Percentiles rank a stretch among this genome's conserved stretches.
Evolutionary conservation across 2,888 invertebrate genomes (phyloP).

Genomic region (Volucella inanis): DNA sequence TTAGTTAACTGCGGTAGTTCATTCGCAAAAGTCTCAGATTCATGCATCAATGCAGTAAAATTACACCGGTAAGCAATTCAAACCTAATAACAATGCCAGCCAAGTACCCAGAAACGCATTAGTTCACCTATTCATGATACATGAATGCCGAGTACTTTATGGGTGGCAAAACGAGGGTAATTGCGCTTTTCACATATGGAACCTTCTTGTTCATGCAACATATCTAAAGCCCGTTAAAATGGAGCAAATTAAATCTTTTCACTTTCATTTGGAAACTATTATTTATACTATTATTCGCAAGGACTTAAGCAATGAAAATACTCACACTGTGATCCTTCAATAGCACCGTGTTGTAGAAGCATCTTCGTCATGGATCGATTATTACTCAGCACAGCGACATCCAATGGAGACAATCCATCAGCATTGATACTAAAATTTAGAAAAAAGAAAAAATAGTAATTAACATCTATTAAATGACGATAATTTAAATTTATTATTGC

Average conservation of each 20-base stretch:
- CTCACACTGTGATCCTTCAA: slow-evolving; percentile 93
- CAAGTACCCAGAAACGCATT: too few species aligned
- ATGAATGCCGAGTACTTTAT: too few species aligned
- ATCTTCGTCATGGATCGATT: slow-evolving; percentile 94
- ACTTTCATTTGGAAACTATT: not conserved
- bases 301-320: slow-evolving; percentile 74
- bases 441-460: slow-evolving; percentile 59
- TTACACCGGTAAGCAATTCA: too few species aligned
- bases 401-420: slow-evolving; percentile 94
- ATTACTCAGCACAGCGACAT: slow-evolving; percentile 95
- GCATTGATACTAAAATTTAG: slow-evolving; percentile 89
- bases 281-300: not conserved
- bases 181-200: not conserved
- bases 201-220: too few species aligned
- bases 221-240: too few species aligned
- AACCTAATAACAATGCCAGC: too few species aligned
- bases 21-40: too few species aligned
- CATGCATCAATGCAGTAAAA: too few species aligned
- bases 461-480: not conserved
- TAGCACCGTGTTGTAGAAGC: slow-evolving; percentile 93
- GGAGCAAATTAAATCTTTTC: too few species aligned
- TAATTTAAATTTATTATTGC: not conserved
- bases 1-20: too few species aligned
- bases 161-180: too few species aligned
- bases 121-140: too few species aligned